Base-by-base conservation (phyloP, 2,888 invertebrate genomes). In the Platycheirus albimanus region DNA sequence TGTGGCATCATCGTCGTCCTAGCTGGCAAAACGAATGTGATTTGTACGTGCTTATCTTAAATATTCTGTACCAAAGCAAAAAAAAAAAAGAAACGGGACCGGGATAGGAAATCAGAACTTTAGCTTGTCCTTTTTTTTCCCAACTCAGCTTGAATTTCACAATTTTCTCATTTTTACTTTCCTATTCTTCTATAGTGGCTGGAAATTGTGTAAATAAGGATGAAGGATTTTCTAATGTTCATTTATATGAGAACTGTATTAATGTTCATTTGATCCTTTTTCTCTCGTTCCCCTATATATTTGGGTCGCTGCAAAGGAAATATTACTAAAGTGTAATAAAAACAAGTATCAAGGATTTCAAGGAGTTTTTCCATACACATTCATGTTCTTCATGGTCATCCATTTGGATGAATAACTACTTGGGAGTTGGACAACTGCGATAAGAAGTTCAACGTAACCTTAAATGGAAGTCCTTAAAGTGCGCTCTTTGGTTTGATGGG, bases 21-120 rank as follows among this genome's bases (percentile, higher is more conserved):
- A 43, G 76, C 61, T 45, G 17, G 63, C 51, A 70, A 88, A 88
- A 88, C 86, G 88, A 90, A 89, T 90, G 89, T 88, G 90, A 89
- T 89, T 90, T 89, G 90, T 90, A 90, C 90, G 90, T 89, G 90
- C 89, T 90, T 89, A 89, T 86, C 87, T 85, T 58, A 69, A 79
- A 76, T 79, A 69, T 61, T 69, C 77, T 74, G 41, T 81, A 78
- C 71, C 58, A 41, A 58, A 58, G 41, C 69, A 63, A 78, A 80
- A 54, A 56, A 63, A 52, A 49, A 61, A 75, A 17, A 36, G 47
- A 3, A 20, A 28, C 10, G 20, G 36, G 13, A 58, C 41, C 61
- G 54, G 17, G 54, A 66, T 58, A 52, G 61, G 58, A 81, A 76
- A 71, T 76, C 81, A 67, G 47, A 54, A 76, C 58, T 36, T 30